Evolutionary conservation across 1,140 invertebrate species (phyloP).

Genomic region (Sogatella furcifera): DNA sequence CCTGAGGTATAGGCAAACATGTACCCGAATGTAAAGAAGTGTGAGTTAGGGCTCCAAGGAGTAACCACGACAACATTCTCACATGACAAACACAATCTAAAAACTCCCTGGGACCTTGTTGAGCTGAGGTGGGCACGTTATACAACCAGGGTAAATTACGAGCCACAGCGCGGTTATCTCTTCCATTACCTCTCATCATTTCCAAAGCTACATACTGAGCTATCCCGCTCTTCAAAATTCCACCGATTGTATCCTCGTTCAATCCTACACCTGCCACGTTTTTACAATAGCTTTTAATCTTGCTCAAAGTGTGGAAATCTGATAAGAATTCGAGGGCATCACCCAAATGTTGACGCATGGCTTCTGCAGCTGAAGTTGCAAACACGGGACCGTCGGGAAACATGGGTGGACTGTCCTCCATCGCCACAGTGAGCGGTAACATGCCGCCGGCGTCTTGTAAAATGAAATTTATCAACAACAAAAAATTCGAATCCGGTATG

Average conservation of each 20-base stretch:
- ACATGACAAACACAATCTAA: constrained; percentile 92
- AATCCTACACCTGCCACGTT: constrained; percentile 61
- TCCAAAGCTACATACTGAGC: constrained; percentile 92
- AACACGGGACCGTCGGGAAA: constrained; percentile 44
- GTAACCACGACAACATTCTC: constrained; percentile 86
- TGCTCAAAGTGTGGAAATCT: constrained; percentile 92
- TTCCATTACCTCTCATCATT: constrained; percentile 73
- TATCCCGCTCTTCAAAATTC: constrained; percentile 87
- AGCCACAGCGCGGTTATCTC: constrained; percentile 73
- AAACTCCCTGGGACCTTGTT: constrained; percentile 88
- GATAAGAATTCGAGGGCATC: constrained; percentile 93
- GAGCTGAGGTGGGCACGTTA: constrained; percentile 65
- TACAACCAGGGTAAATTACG: constrained; percentile 89
- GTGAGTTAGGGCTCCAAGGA: constrained; percentile 87
- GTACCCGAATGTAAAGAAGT: constrained; percentile 48
- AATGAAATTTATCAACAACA: constrained; percentile 81
- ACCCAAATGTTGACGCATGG: constrained; percentile 80
- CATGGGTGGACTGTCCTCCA: constrained; percentile 36
- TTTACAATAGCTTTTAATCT: constrained; percentile 58
- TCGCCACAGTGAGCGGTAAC: constrained; percentile 48
- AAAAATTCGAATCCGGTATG: constrained; percentile 87
- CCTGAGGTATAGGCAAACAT: constrained; percentile 85
- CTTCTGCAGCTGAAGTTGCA: constrained; percentile 83
- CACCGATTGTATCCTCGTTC: constrained; percentile 91
- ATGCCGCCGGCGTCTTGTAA: constrained; percentile 76